Base-by-base conservation (phyloP, 2,113 vertebrate genomes). In the Mus spicilegus region DNA sequence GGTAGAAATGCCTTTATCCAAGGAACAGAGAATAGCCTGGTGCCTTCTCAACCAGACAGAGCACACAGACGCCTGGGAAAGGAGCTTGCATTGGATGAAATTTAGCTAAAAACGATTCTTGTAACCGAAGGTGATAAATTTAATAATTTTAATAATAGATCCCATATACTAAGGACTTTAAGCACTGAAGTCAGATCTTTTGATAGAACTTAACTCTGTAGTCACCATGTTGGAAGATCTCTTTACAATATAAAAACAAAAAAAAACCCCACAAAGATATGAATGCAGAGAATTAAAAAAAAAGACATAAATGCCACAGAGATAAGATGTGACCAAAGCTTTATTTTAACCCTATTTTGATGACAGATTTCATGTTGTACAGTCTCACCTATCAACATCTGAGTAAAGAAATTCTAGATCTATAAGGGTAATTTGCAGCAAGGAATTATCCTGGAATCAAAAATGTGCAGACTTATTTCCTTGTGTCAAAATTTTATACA, bases 1-100 rank as follows among this genome's bases (percentile, higher is more conserved):
- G 96, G 95, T 89, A 82, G 94, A 97, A 97, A 87, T 86, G 96
- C 58, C 82, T 94, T 90, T 94, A 94, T 89, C 54, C 87, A 88
- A 90, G 46, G 17, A 94, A 26, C 76, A 77, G 92, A 92, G 58
- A 93, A 89, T 17, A 69, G 77, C 26, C 85, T 46, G 58, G 96
- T 1, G 0, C 22, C 87, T 12, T 90, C 84, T 77, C 90, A 96
- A 33, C 46, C 89, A 95, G 82, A 61, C 97, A 70, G 58, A 69
- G 26, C 67, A 75, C 67, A 90, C 9, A 49, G 63, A n/a, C 75
- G 96, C 87, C 85, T 97, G 95, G 61, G 67, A 96, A 69, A 97
- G 72, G 42, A 93, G 54, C 72, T 94, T 36, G 75, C 86, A 88
- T 84, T 49, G 39, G 61, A 77, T 93, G 77, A 96, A 97, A 94